Base-by-base conservation (phyloP, 2,113 vertebrate species). In the Eulemur rufifrons region DNA sequence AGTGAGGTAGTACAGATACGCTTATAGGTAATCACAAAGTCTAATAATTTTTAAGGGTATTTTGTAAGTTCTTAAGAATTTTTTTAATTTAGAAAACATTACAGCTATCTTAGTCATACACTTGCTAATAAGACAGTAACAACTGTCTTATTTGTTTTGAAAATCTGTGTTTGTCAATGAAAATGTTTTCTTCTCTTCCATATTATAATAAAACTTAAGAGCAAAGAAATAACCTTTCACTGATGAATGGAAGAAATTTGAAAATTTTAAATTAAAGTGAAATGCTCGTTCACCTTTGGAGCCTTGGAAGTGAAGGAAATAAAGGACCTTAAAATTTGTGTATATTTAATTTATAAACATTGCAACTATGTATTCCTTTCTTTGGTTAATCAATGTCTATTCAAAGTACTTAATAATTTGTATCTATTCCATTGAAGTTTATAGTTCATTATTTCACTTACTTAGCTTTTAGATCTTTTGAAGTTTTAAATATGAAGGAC, bases 1-100 rank as follows among this genome's bases (percentile, higher is more conserved):
- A 54, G 0, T 29, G 56, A 39, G 11, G 12, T 6, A 2, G 47
- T 2, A 0, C 34, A n/a, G 20, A 17, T 10, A 20, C 18, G 18
- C 52, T 23, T 17, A 10, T 21, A 42, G 52, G 42, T 32, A 47
- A 27, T 78, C 37, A 5, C 21, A 34, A 14, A 8, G 37, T 27
- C 32, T 73, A 39, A 27, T 17, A 21, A 27, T 42, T 63, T 54
- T 10, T 56, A 6, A 56, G 37, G 29, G 25, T 63, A 47, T 56
- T 96, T 66, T 82, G 7, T 86, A 73, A 76, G 37, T 47, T 80
- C 13, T 21, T 20, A 56, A 56, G 18, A 20, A 52, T 52, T 21
- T 89, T 88, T 77, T 92, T 50, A 8, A 81, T 92, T 27, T 29
- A 78, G 47, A 63, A 86, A 86, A 71, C 18, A 71, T 32, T 39